Conservation (phyloP, 2,888 invertebrate species). For the Scrobipalpa atriplicella region DNA sequence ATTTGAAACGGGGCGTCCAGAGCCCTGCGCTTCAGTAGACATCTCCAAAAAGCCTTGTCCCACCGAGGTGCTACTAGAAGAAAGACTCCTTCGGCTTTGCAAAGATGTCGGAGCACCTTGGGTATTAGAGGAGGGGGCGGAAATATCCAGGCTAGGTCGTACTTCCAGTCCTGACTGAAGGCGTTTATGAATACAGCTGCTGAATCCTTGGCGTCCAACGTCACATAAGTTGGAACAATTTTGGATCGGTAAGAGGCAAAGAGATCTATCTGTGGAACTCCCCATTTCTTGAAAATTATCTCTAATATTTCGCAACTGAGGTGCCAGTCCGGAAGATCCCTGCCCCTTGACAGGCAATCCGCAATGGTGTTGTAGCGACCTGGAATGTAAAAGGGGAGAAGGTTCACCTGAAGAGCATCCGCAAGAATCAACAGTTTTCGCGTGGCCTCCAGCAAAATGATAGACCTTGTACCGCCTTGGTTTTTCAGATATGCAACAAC, state of each 20-base stretch:
- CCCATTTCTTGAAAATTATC: slow-evolving; percentile 20
- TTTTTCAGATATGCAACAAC: slow-evolving; percentile 38
- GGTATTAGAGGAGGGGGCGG: slow-evolving; percentile 35
- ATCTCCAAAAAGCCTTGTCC: slow-evolving; percentile 30
- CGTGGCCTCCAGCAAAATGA: not conserved
- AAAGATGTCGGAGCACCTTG: slow-evolving; percentile 32
- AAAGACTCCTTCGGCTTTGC: slow-evolving; percentile 29
- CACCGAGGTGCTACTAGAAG: slow-evolving; percentile 30
- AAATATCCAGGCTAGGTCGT: slow-evolving; percentile 32
- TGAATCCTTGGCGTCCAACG: no score
- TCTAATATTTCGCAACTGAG: not conserved
- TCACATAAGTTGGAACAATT: slow-evolving; percentile 30
- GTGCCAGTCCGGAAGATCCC: slow-evolving; percentile 36
- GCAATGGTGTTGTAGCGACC: slow-evolving; percentile 40
- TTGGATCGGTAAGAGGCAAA: slow-evolving; percentile 29
- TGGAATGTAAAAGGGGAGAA: slow-evolving; percentile 33
- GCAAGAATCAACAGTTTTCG: slow-evolving; percentile 17
- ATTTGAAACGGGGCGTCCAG: slow-evolving; percentile 32
- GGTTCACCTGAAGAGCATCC: not conserved
- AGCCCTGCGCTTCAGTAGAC: slow-evolving; percentile 30
- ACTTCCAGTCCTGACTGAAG: slow-evolving; percentile 33
- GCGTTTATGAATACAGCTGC: slow-evolving; percentile 25
- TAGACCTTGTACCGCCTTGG: slow-evolving; percentile 36
- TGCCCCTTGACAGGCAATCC: slow-evolving; percentile 37
- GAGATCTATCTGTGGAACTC: slow-evolving; percentile 30